phyloP scores from a whole-genome alignment of 2,888 invertebrate species.

The Isoperla grammatica region DNA sequence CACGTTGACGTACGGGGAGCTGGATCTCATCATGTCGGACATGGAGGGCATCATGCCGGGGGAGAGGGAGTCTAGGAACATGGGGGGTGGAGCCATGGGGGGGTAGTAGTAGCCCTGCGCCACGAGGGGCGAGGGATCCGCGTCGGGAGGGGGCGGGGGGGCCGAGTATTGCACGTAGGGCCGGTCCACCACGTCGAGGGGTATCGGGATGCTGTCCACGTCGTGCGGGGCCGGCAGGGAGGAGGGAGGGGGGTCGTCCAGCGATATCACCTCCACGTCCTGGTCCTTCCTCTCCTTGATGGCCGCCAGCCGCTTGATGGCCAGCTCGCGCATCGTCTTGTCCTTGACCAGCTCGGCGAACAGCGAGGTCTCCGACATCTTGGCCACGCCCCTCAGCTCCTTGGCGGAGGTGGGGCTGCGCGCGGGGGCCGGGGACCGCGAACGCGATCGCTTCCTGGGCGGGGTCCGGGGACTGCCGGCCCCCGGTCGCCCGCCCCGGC shows the following conservation, averaged over 20 bases:
- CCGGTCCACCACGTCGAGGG: slow-evolving; percentile 20
- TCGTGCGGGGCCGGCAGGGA: slow-evolving; percentile 33
- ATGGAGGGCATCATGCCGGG: too few relatives aligned
- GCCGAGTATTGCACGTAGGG: too few relatives aligned
- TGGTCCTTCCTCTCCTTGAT: slow-evolving; percentile 53
- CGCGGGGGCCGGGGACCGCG: slow-evolving; percentile 38
- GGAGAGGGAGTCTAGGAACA: not conserved
- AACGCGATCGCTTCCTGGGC: slow-evolving; percentile 20
- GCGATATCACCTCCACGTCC: not conserved
- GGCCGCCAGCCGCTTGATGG: slow-evolving; percentile 55
- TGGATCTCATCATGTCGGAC: not conserved
- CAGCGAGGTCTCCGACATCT: slow-evolving; percentile 82
- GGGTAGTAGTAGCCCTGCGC: slow-evolving; percentile 4
- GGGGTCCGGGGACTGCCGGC: slow-evolving; percentile 38
- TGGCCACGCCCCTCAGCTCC: slow-evolving; percentile 43
- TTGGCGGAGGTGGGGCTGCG: slow-evolving; percentile 16
- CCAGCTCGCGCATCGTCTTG: slow-evolving; percentile 73
- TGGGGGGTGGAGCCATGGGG: slow-evolving; percentile 9
- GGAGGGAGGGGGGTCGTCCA: slow-evolving; percentile 18
- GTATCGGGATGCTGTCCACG: slow-evolving; percentile 39
- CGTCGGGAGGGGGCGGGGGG: too few relatives aligned
- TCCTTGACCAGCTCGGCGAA: slow-evolving; percentile 87
- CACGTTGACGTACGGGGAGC: not conserved
- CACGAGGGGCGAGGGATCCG: not conserved
- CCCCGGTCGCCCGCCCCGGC: slow-evolving; percentile 16